Percentiles rank a stretch among this genome's conserved stretches.
Conservation (phyloP, 2,888 invertebrate genomes). For the Monochamus alternatus region DNA sequence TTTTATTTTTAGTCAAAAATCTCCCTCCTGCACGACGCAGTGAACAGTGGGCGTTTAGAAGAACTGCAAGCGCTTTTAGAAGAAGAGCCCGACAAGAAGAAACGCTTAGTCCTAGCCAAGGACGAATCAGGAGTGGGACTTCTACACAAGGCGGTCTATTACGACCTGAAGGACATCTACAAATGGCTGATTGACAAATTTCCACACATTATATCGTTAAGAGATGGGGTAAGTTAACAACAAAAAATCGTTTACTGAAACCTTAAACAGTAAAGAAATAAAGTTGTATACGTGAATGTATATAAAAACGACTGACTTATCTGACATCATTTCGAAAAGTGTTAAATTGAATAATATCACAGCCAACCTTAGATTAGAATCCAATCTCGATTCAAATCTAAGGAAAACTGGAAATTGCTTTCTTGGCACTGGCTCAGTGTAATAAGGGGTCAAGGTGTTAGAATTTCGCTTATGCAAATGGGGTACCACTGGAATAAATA, state of each 20-base stretch:
- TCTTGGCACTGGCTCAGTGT: constrained; percentile 33
- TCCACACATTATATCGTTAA: constrained; percentile 78
- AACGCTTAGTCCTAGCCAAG: constrained; percentile 76
- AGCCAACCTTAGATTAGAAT: neutral
- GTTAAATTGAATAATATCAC: neutral
- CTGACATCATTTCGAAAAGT: too few species aligned
- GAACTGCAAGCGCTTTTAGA: constrained; percentile 75
- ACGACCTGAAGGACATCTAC: constrained; percentile 81
- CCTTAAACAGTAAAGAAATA: neutral
- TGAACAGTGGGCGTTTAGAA: constrained; percentile 81
- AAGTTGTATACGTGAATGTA: neutral
- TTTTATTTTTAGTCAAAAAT: constrained; percentile 77
- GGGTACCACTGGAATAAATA: neutral
- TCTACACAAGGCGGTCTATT: constrained; percentile 86
- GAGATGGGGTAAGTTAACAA: constrained; percentile 78
- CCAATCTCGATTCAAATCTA: neutral
- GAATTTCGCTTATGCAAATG: constrained; percentile 25
- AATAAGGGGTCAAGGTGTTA: constrained; percentile 40
- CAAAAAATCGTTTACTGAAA: neutral
- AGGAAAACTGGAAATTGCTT: neutral
- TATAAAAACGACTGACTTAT: too few species aligned
- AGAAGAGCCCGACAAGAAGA: constrained; percentile 70
- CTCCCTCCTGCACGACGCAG: constrained; percentile 83
- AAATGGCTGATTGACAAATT: constrained; percentile 81
- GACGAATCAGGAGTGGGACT: constrained; percentile 82